A percentile compares a stretch with the other conserved stretches of the same genome.
Evolutionary conservation across 1,140 invertebrate species (phyloP).

Genomic region (Platorchestia sp.): DNA sequence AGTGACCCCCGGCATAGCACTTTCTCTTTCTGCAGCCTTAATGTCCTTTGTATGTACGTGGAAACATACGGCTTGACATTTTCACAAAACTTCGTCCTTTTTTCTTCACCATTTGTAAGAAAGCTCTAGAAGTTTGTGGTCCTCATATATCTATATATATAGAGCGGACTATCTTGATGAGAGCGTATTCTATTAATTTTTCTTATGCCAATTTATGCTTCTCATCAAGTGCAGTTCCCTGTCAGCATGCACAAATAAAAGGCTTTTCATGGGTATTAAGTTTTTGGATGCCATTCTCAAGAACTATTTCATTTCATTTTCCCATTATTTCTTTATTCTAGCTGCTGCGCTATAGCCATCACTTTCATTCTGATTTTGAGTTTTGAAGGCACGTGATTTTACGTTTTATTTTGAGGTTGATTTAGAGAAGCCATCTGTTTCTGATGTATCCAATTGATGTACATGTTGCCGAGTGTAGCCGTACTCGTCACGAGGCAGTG

Average conservation of each 20-base stretch:
- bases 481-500: constrained; percentile 66
- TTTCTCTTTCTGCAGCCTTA: not conserved
- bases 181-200: not conserved
- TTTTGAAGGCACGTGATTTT: constrained; percentile 26
- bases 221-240: not conserved
- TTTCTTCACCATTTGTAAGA: constrained; percentile 18
- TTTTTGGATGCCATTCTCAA: not conserved
- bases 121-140: constrained; percentile 25
- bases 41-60: constrained; percentile 49
- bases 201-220: not conserved
- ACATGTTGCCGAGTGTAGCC: constrained; percentile 66
- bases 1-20: not conserved
- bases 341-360: constrained; percentile 12
- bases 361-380: not conserved
- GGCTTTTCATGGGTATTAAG: constrained; percentile 34
- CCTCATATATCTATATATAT: not conserved
- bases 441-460: constrained; percentile 65
- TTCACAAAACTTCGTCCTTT: constrained; percentile 22
- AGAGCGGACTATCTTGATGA: constrained; percentile 16
- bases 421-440: constrained; percentile 60
- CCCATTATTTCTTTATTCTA: not conserved
- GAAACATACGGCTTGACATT: constrained; percentile 40
- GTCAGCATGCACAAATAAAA: constrained; percentile 14
- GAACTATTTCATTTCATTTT: not conserved
- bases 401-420: constrained; percentile 41